A percentile compares a stretch with the other conserved stretches of the same genome.
Conservation (phyloP, 2,888 invertebrate species). For the Dasypogon diadema region DNA sequence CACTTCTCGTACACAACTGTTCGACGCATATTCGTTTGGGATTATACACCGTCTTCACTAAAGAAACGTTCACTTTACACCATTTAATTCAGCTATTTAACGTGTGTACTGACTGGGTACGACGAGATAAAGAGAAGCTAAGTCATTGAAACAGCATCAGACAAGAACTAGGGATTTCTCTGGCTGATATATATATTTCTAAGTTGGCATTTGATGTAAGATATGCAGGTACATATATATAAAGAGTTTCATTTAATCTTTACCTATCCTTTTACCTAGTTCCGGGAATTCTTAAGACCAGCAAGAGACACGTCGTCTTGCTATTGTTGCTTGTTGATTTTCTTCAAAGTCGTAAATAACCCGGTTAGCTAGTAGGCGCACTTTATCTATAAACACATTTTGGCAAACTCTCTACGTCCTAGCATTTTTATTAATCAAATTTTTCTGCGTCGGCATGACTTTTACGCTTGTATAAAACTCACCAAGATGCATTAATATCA, state of each 20-base stretch:
- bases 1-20: slow-evolving; percentile 31
- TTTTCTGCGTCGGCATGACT: not conserved
- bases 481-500: not conserved
- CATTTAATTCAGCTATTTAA: slow-evolving; percentile 30
- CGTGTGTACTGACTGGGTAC: too few species aligned
- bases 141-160: not conserved
- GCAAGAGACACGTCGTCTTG: not conserved
- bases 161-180: not conserved
- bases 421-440: not conserved
- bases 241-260: not conserved
- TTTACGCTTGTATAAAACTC: not conserved
- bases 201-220: too few species aligned
- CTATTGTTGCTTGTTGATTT: too few species aligned
- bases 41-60: not conserved
- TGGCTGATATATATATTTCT: not conserved
- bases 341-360: not conserved
- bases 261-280: not conserved
- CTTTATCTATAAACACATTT: not conserved
- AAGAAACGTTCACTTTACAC: not conserved
- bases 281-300: not conserved
- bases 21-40: not conserved
- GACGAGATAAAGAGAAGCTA: not conserved
- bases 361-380: not conserved
- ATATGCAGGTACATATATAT: not conserved
- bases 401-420: not conserved